phyloP scores from a whole-genome alignment of 2,113 vertebrate genomes.

The Amblyopsis rosae region DNA sequence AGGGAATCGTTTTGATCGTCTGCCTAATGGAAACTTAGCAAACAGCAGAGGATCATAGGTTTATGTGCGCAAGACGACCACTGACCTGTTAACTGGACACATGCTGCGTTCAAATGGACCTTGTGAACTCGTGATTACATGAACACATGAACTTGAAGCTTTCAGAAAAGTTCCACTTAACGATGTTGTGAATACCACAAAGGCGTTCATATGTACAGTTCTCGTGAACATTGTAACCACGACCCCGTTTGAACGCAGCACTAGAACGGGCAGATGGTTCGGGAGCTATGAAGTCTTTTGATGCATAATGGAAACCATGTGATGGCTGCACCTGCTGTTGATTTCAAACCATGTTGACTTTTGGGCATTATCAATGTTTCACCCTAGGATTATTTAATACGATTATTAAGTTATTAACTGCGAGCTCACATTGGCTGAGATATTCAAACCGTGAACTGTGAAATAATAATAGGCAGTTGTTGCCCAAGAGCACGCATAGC shows the following conservation, averaged over 20 bases:
- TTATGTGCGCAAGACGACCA: conserved; percentile 25
- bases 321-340: conserved; percentile 33
- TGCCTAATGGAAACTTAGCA: conserved; percentile 25
- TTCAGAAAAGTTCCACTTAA: conserved; percentile 7
- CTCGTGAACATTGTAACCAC: no score
- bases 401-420: no score
- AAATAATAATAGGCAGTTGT: no score
- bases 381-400: no score
- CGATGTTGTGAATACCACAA: no score
- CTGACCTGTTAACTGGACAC: no score
- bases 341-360: conserved; percentile 26
- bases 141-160: conserved; percentile 38
- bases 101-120: no score
- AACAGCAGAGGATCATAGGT: neutral
- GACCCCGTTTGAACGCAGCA: no score
- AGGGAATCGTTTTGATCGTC: conserved; percentile 15
- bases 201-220: no score
- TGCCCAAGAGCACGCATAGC: no score
- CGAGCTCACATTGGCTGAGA: no score
- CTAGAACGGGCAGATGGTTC: conserved; percentile 34
- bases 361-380: neutral
- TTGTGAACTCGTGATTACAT: neutral
- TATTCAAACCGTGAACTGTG: no score
- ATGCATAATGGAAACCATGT: conserved; percentile 65
- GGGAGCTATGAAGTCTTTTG: conserved; percentile 35